Evolutionary conservation across 2,797 vertebrate species (phyloP), one percentile per base, ranked within the genome.

Genomic region (Mus spretus): DNA sequence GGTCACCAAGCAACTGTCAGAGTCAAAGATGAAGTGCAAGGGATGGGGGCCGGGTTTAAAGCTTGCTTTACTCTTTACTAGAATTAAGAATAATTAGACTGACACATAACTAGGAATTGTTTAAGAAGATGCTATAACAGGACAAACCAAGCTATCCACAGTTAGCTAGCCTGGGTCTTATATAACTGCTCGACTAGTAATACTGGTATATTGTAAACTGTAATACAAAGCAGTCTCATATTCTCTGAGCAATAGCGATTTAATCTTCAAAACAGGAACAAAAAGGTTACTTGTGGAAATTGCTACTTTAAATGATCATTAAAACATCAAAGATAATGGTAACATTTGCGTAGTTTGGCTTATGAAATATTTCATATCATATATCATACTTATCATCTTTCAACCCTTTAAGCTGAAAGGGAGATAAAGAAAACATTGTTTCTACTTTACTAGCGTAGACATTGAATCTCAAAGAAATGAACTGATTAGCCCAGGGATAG

Each of bases 321-420:
- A 96, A 92, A 93, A 92, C n/a, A 94, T 89, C 81, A 89, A 74
- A 85, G 20, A 95, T 63, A 19, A 95, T 65, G 37, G 19, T 82
- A 93, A 80, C 67, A 92, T 90, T 86, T 96, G n/a, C 90, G 70
- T 37, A 65, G 65, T 40, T 92, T 55, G 15, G 31, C 55, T 93
- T 96, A 78, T 50, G 92, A 87, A 94, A 53, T 78, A 95, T 74
- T 95, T 91, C n/a, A 65, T 34, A 59, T 61, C 67, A 78, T 88
- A 91, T 79, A 92, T 72, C 50, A 47, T 17, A 89, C 72, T 95
- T 93, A 67, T 88, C 92, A 53, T 80, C 28, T 91, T 55, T 97
- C 61, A 97, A 59, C 24, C 12, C 28, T 92, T 20, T 93, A 95
- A 93, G n/a, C 31, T 79, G 7, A 82, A 50, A 84, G 55, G 40